Evolutionary conservation across 2,797 vertebrate genomes (phyloP), one percentile per base, ranked within the genome.

Genomic region (Buphagus erythrorhynchus): DNA sequence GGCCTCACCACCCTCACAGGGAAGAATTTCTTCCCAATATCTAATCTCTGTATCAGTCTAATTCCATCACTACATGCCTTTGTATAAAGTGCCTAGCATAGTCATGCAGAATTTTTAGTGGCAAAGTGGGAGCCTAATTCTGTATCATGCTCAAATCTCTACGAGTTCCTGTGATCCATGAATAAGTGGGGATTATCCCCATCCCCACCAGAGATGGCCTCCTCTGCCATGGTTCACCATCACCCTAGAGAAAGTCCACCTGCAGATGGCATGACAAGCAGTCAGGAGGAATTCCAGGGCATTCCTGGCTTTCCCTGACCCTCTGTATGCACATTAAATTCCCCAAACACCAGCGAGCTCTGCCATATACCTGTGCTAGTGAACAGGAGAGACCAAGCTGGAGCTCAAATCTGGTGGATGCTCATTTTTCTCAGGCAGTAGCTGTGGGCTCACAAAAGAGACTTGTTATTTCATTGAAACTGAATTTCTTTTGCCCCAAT

Each of bases 351-450:
- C 77, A 51, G 62, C 1, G 5, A 78, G n/a, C 38, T 75, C 58
- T 93, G 83, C n/a, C 54, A 31, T 3, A 35, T 0, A 0, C 35
- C 52, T 13, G 8, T 11, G 35, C 43, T 62, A 40, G 29, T 11
- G 45, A 85, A 63, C 9, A 28, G 59, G n/a, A 38, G 40, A 79
- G n/a, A 48, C 72, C 35, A 77, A 59, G 35, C 36, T 20, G 22
- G 26, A 75, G 54, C 52, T 31, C 0, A 0, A 35, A n/a, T 26
- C 29, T 54, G 55, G 29, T 45, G 35, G 51, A 55, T 0, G 1
- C 16, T 33, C 25, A 2, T 26, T 65, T 66, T 35, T 35, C 57
- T 22, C 24, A 35, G 43, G 11, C 10, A 38, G 63, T 0, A 1
- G 59, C 33, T 35, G 15, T 16, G 26, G 51, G 17, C 22, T 83